phyloP scores from a whole-genome alignment of 2,888 invertebrate genomes.

The Drosophila suboccidentalis region DNA sequence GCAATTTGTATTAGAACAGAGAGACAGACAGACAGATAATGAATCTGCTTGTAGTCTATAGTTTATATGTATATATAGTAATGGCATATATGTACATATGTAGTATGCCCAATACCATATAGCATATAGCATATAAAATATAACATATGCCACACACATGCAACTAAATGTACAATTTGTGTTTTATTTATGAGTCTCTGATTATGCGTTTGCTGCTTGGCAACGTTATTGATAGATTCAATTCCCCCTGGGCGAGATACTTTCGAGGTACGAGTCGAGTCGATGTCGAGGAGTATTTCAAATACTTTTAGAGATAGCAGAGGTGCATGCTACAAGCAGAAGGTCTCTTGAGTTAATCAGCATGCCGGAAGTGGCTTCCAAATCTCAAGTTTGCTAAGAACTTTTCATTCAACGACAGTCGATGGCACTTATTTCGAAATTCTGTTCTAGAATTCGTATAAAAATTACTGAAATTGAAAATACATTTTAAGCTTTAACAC shows the following conservation, averaged over 20 bases:
- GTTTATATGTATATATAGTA: conserved; percentile 2
- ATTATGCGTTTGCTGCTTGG: conserved; percentile 55
- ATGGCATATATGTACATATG: background rate
- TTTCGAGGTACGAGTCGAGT: background rate
- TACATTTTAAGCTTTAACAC: too few species aligned
- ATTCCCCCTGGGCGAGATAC: background rate
- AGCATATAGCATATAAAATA: background rate
- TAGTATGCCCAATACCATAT: background rate
- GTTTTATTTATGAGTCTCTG: conserved; percentile 56
- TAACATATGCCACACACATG: conserved; percentile 15
- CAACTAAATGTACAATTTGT: conserved; percentile 15
- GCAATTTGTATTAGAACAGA: conserved; percentile 2
- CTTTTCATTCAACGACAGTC: background rate
- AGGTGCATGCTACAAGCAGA: conserved; percentile 17
- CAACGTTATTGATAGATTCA: conserved; percentile 37
- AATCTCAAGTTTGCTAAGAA: background rate
- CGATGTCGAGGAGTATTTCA: background rate
- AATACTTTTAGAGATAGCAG: conserved; percentile 7
- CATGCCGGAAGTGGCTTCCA: conserved; percentile 11
- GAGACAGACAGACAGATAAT: conserved; percentile 2
- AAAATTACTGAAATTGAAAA: too few species aligned
- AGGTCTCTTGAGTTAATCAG: conserved; percentile 15
- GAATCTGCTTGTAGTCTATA: background rate
- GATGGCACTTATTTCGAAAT: too few species aligned
- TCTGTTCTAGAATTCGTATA: too few species aligned